Evolutionary conservation across 2,888 invertebrate genomes (phyloP).

Genomic region (Charanyca ferruginea): DNA sequence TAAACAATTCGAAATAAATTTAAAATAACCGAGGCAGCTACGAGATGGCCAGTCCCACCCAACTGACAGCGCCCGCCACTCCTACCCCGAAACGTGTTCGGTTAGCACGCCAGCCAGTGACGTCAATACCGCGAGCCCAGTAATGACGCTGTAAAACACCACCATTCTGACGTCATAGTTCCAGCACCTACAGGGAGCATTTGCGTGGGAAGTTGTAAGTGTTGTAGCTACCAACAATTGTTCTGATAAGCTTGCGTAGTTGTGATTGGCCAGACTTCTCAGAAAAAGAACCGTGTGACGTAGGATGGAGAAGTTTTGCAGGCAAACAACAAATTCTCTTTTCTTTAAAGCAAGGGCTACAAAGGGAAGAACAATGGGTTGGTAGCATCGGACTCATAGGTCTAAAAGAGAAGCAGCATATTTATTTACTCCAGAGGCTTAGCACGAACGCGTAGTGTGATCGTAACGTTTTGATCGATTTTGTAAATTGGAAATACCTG

Average conservation of each 20-base stretch:
- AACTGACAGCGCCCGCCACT: too few relatives aligned
- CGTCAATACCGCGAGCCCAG: slow-evolving; percentile 29
- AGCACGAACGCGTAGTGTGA: too few relatives aligned
- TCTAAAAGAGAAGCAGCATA: too few relatives aligned
- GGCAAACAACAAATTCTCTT: neutral
- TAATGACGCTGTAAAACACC: slow-evolving; percentile 9
- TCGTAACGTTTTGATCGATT: too few relatives aligned
- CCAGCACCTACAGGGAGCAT: neutral
- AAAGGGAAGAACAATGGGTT: too few relatives aligned
- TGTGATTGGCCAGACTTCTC: neutral
- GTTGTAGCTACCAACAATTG: neutral
- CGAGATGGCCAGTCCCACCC: too few relatives aligned
- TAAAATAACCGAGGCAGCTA: too few relatives aligned
- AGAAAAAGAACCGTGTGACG: neutral
- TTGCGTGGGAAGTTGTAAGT: slow-evolving; percentile 16
- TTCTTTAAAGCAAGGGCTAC: too few relatives aligned
- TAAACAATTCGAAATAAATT: too few relatives aligned
- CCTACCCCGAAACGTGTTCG: slow-evolving; percentile 40
- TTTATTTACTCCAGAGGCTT: too few relatives aligned
- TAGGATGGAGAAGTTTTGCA: neutral
- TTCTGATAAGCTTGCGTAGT: neutral
- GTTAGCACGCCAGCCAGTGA: slow-evolving; percentile 27
- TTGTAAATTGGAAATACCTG: too few relatives aligned
- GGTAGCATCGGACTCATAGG: too few relatives aligned
- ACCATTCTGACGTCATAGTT: slow-evolving; percentile 34